phyloP scores from a whole-genome alignment of 1,140 invertebrate species.

The Drosophila erecta region DNA sequence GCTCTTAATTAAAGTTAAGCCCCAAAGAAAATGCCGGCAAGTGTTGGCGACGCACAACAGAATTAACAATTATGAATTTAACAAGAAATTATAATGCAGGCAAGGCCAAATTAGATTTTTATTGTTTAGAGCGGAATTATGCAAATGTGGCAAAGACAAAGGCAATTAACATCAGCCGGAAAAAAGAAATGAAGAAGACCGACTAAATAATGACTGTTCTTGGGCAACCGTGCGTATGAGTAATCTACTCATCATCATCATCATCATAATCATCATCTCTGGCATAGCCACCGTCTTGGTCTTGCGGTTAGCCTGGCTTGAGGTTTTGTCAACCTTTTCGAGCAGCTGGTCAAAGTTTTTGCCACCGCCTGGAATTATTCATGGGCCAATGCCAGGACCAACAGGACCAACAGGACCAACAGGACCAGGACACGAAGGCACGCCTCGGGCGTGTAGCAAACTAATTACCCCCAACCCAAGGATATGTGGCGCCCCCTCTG shows the following conservation, averaged over 20 bases:
- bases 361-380: slow-evolving; percentile 69
- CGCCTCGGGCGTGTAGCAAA: slow-evolving; percentile 77
- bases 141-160: slow-evolving; percentile 72
- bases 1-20: slow-evolving; percentile 84
- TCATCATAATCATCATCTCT: slow-evolving; percentile 14
- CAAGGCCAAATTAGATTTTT: slow-evolving; percentile 79
- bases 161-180: slow-evolving; percentile 64
- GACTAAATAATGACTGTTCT: slow-evolving; percentile 62
- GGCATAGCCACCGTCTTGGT: slow-evolving; percentile 41
- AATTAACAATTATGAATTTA: slow-evolving; percentile 84
- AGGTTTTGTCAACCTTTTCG: slow-evolving; percentile 53
- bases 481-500: background rate
- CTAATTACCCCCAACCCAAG: slow-evolving; percentile 70
- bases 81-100: slow-evolving; percentile 80
- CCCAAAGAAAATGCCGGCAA: slow-evolving; percentile 55
- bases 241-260: slow-evolving; percentile 66
- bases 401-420: slow-evolving; percentile 14
- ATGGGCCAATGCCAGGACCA: slow-evolving; percentile 31
- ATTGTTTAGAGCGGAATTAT: slow-evolving; percentile 84
- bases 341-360: slow-evolving; percentile 75
- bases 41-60: slow-evolving; percentile 48
- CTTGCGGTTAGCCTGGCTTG: slow-evolving; percentile 60
- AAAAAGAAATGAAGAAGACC: slow-evolving; percentile 4
- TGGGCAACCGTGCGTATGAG: slow-evolving; percentile 75
- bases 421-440: slow-evolving; percentile 31